These are phyloP conservation scores for Panurus biarmicus DNA, from an alignment of 2,113 vertebrate genomes.

Conservation along the genomic window DNA sequence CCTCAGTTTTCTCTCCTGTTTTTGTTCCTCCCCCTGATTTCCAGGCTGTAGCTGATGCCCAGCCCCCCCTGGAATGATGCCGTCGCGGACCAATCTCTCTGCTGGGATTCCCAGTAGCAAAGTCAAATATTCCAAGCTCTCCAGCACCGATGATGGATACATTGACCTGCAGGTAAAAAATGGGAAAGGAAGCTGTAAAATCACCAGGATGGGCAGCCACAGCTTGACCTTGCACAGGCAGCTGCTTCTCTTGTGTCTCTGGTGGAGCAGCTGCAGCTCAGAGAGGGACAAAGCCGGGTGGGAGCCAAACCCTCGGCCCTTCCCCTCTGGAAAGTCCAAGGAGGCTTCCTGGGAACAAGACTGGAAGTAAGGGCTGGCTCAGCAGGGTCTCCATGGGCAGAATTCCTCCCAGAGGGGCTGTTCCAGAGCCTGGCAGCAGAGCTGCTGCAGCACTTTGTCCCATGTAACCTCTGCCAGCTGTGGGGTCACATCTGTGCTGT, in stretches of 20 bases:
- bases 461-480: background rate
- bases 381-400: background rate
- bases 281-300: background rate
- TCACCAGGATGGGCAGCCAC: accelerated
- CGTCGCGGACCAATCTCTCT: conserved; percentile 76
- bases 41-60: conserved; percentile 39
- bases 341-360: background rate
- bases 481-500: accelerated
- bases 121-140: conserved; percentile 88
- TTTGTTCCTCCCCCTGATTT: background rate
- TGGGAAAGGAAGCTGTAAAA: background rate
- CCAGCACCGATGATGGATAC: conserved; percentile 91
- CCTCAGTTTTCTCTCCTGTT: background rate
- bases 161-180: conserved; percentile 89
- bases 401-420: accelerated
- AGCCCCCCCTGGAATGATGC: conserved; percentile 73
- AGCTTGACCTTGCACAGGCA: background rate
- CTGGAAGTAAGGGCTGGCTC: background rate
- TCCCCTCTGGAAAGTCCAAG: background rate
- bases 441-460: background rate
- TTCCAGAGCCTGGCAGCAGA: background rate
- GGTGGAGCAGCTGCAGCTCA: background rate
- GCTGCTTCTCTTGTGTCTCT: background rate
- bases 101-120: conserved; percentile 77
- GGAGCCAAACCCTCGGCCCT: background rate